Conservation (phyloP, 2,113 vertebrate species). For the Bucco capensis region DNA sequence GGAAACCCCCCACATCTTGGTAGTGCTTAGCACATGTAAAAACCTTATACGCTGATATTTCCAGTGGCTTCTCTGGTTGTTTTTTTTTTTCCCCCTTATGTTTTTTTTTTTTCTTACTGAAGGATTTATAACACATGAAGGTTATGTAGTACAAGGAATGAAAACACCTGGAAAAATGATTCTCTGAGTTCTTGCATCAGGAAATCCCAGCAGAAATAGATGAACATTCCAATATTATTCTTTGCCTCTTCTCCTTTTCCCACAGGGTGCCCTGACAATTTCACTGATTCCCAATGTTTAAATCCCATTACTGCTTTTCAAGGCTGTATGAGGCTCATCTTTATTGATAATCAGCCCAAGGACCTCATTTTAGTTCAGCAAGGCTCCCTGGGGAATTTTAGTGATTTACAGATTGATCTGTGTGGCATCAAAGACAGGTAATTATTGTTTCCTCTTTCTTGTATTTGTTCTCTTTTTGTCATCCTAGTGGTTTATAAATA, state of each 20-base stretch:
- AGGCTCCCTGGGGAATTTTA: slow-evolving; percentile 89
- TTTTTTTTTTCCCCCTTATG: neutral
- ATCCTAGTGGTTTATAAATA: slow-evolving; percentile 64
- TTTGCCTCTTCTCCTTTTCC: slow-evolving; percentile 57
- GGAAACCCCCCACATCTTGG: neutral
- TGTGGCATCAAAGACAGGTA: slow-evolving; percentile 98
- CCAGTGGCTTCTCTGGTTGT: neutral
- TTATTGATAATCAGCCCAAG: slow-evolving; percentile 90
- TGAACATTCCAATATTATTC: slow-evolving; percentile 63
- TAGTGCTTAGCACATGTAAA: neutral
- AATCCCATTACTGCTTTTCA: slow-evolving; percentile 86
- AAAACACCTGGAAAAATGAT: slow-evolving; percentile 59
- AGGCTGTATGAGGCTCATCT: slow-evolving; percentile 93
- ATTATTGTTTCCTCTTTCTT: slow-evolving; percentile 67
- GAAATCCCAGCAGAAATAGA: slow-evolving; percentile 62
- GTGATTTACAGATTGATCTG: slow-evolving; percentile 90
- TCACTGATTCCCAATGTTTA: slow-evolving; percentile 79
- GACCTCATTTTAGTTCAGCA: slow-evolving; percentile 91
- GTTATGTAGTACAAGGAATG: neutral
- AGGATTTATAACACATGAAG: slow-evolving; percentile 40
- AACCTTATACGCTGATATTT: neutral
- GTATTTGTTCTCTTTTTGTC: slow-evolving; percentile 43
- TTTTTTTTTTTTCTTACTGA: neutral
- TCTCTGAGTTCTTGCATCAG: slow-evolving; percentile 33
- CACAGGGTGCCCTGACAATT: slow-evolving; percentile 85